phyloP scores from a whole-genome alignment of 2,797 vertebrate genomes.

The Trematomus bernacchii region DNA sequence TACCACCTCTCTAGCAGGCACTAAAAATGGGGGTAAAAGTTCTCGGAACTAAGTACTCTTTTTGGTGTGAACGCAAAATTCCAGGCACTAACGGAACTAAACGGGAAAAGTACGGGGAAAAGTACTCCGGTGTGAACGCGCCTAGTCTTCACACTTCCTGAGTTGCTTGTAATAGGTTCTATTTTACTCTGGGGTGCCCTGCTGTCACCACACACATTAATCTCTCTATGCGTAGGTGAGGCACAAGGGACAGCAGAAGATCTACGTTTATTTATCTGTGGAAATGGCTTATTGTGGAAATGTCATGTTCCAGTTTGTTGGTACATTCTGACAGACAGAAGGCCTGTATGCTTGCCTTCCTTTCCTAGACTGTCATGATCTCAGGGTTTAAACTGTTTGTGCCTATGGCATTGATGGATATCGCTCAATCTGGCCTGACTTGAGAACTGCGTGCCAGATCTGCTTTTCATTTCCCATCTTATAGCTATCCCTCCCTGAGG shows the following conservation, averaged over 20 bases:
- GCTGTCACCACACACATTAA: conserved; percentile 46
- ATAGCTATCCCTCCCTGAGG: conserved; percentile 28
- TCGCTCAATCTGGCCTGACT: conserved; percentile 15
- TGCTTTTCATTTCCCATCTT: conserved; percentile 46
- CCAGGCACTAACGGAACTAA: no score
- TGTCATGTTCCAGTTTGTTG: conserved; percentile 19
- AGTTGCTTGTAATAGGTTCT: conserved; percentile 44
- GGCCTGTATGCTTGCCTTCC: conserved; percentile 8
- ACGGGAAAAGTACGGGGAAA: no score
- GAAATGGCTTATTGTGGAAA: conserved; percentile 33
- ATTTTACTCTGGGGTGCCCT: conserved; percentile 29
- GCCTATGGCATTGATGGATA: conserved; percentile 12
- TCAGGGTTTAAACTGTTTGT: conserved; percentile 15
- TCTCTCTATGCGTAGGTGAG: conserved; percentile 42
- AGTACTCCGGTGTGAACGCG: no score
- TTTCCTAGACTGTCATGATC: conserved; percentile 3
- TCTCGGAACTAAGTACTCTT: no score
- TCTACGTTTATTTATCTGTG: conserved; percentile 41
- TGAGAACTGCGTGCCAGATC: conserved; percentile 10
- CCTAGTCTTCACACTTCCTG: conserved; percentile 11
- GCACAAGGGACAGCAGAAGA: not conserved
- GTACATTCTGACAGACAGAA: not conserved
- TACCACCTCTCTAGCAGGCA: no score
- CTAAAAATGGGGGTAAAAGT: no score
- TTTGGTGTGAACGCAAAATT: no score